phyloP scores from a whole-genome alignment of 2,113 vertebrate genomes.

The Ptyas mucosa region DNA sequence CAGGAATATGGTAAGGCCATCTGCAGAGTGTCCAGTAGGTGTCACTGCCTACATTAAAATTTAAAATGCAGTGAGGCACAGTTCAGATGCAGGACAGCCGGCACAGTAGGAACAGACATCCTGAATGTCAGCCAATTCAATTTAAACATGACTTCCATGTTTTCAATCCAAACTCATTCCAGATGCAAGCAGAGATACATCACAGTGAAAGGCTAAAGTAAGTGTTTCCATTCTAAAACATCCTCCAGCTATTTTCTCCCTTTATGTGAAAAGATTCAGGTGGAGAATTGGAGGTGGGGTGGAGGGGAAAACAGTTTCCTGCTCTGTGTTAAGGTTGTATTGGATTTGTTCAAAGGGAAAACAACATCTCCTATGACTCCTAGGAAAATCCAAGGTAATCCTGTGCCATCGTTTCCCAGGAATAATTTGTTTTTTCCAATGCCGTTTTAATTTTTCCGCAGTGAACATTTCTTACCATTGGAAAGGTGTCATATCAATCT shows the following conservation, averaged over 20 bases:
- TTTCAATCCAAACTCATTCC: neutral
- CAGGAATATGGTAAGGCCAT: neutral
- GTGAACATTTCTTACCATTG: neutral
- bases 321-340: neutral
- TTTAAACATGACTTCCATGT: neutral
- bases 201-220: neutral
- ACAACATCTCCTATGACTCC: neutral
- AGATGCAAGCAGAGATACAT: neutral
- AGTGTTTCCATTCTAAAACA: neutral
- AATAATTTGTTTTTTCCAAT: neutral
- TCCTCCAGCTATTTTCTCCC: neutral
- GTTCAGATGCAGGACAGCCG: neutral
- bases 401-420: neutral
- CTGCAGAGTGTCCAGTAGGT: conserved; percentile 16
- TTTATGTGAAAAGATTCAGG: neutral
- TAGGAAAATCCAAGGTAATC: neutral
- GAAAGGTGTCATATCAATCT: neutral
- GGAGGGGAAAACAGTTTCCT: neutral
- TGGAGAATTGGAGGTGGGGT: neutral
- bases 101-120: neutral
- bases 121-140: neutral
- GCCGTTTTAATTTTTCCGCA: neutral
- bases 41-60: conserved; percentile 21
- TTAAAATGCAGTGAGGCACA: neutral
- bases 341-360: neutral